Evolutionary conservation across 2,113 vertebrate genomes (phyloP), one percentile per base, ranked within the genome.

Genomic region (Odontophorus gujanensis): DNA sequence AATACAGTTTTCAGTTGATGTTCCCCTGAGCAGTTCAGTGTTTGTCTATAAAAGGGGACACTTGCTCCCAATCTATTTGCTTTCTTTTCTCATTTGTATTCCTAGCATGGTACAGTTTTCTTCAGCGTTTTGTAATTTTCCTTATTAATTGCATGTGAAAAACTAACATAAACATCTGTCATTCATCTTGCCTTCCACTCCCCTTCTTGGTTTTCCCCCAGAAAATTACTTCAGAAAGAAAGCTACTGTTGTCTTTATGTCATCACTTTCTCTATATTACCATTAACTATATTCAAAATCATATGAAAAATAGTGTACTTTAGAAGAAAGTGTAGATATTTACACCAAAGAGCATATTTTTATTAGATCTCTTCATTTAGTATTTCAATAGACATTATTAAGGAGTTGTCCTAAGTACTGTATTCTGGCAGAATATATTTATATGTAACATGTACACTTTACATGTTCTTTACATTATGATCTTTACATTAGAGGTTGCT

Each of bases 271-370:
- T 65, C 79, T 89, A 45, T 66, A 24, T 16, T 6, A 13, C 43
- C 11, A 11, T 62, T 87, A 81, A 36, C 38, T 87, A 50, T 20
- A 90, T 34, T 88, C 32, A 61, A 53, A 91, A 91, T 71, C 26
- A 74, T 69, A 68, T 77, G 61, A 81, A 94, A 95, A 95, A 58
- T 20, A 42, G 61, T 45, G 36, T 32, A 21, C 67, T 91, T 81
- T 32, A 83, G 51, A 59, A 92, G 53, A 34, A 73, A 89, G 26
- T 50, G 19, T 61, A 85, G 63, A 28, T 78, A 68, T 79, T 95
- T 95, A 71, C n/a, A 67, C 17, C 13, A 43, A 67, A 85, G 42
- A 81, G 9, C 45, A 77, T 50, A 65, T 75, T 97, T 95, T 24
- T 81, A 45, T 90, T 92, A 80, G 50, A 80, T 45, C 13, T 87